Evolutionary conservation across 2,797 vertebrate species (phyloP).

Genomic region (Neopelma chrysocephalum): DNA sequence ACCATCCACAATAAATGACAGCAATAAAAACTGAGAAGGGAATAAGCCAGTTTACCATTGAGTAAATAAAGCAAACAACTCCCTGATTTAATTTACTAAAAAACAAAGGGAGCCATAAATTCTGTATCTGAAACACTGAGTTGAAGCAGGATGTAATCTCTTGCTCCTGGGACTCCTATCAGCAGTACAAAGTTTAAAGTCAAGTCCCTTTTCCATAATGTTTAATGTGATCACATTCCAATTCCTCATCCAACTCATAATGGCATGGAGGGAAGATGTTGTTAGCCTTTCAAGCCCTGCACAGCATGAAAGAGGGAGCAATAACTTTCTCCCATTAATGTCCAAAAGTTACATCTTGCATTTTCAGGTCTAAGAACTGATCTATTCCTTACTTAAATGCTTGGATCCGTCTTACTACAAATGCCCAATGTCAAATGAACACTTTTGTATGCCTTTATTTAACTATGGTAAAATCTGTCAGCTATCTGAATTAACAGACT

Average conservation of each 20-base stretch:
- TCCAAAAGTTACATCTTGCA: neutral
- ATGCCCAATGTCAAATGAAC: neutral
- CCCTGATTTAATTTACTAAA: constrained; percentile 35
- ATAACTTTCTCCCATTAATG: neutral
- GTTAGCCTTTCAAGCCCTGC: neutral
- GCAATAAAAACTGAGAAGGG: constrained; percentile 16
- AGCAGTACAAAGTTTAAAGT: neutral
- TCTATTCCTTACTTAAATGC: neutral
- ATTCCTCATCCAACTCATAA: neutral
- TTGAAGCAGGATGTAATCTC: neutral
- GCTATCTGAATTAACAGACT: neutral
- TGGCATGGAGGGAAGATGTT: neutral
- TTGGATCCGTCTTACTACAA: neutral
- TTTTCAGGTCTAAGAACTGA: neutral
- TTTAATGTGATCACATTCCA: neutral
- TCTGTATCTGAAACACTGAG: neutral
- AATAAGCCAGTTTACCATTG: neutral
- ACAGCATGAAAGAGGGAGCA: neutral
- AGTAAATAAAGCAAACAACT: constrained; percentile 45
- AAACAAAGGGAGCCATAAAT: neutral
- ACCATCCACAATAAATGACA: constrained; percentile 50
- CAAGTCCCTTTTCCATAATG: neutral
- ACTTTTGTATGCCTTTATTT: neutral
- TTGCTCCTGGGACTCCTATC: neutral
- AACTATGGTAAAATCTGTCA: neutral